Evolutionary conservation across 2,113 vertebrate genomes (phyloP).

Genomic region (Phoxinus phoxinus): DNA sequence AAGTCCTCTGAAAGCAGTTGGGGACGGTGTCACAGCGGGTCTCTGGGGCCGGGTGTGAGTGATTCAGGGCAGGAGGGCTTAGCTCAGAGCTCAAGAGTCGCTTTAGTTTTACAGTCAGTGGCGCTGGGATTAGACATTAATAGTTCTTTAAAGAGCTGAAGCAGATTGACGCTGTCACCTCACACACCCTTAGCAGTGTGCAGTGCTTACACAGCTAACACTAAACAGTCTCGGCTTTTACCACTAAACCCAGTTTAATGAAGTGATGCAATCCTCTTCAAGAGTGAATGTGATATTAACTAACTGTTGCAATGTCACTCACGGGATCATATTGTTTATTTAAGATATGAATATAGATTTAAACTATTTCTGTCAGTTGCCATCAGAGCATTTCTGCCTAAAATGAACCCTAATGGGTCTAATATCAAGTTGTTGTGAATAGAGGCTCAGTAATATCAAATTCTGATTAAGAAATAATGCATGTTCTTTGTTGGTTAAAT

Average conservation of each 20-base stretch:
- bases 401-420: neutral
- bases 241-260: neutral
- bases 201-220: slow-evolving; percentile 11
- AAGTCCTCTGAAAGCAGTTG: neutral
- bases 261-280: neutral
- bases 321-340: neutral
- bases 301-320: neutral
- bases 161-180: slow-evolving; percentile 44
- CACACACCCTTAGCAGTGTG: neutral
- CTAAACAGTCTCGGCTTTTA: slow-evolving; percentile 10
- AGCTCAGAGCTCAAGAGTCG: slow-evolving; percentile 41
- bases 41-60: neutral
- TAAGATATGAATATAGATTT: neutral
- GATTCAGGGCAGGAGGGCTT: neutral
- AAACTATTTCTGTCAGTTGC: neutral
- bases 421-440: too few relatives aligned
- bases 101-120: slow-evolving; percentile 48
- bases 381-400: neutral
- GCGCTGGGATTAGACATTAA: slow-evolving; percentile 65
- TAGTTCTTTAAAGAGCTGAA: slow-evolving; percentile 68
- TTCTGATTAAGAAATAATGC: too few relatives aligned
- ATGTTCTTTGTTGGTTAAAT: too few relatives aligned
- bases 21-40: neutral
- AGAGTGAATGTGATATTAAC: slow-evolving; percentile 2
- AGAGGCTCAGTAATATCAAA: too few relatives aligned